Evolutionary conservation across 2,888 invertebrate genomes (phyloP).

Genomic region (Agrochola circellaris): DNA sequence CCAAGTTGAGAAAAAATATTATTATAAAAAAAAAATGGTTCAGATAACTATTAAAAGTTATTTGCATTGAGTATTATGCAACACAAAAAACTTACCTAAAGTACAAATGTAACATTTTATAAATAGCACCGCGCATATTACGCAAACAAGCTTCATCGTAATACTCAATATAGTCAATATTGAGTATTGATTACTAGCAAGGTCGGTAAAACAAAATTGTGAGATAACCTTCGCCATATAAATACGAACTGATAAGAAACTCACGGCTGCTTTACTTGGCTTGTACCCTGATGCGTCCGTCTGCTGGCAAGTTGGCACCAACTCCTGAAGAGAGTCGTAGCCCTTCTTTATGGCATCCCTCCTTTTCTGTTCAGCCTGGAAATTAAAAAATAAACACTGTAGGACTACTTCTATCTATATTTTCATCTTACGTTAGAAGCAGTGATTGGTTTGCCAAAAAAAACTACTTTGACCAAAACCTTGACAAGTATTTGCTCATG

Average conservation of each 20-base stretch:
- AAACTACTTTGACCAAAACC: background rate
- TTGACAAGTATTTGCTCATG: background rate
- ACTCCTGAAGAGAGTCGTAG: slow-evolving; percentile 97
- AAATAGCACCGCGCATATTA: slow-evolving; percentile 25
- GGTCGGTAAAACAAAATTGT: slow-evolving; percentile 61
- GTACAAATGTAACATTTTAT: background rate
- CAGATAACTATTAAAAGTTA: too few species aligned
- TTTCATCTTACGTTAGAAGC: background rate
- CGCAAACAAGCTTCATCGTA: slow-evolving; percentile 33
- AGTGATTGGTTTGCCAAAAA: background rate
- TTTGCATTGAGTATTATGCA: background rate
- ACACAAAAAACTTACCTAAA: background rate
- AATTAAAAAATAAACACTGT: slow-evolving; percentile 24
- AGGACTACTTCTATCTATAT: background rate
- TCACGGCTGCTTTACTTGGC: slow-evolving; percentile 97
- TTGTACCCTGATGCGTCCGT: slow-evolving; percentile 98
- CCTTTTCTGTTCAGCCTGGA: slow-evolving; percentile 98
- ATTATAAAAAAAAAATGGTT: too few species aligned
- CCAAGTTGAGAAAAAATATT: background rate
- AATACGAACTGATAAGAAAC: slow-evolving; percentile 67
- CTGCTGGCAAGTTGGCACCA: slow-evolving; percentile 98
- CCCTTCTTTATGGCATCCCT: slow-evolving; percentile 99
- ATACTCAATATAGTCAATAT: slow-evolving; percentile 38
- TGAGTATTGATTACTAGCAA: slow-evolving; percentile 62
- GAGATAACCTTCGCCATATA: slow-evolving; percentile 63